Conservation (phyloP, 2,113 vertebrate species). For the Brachyhypopomus occidentalis region DNA sequence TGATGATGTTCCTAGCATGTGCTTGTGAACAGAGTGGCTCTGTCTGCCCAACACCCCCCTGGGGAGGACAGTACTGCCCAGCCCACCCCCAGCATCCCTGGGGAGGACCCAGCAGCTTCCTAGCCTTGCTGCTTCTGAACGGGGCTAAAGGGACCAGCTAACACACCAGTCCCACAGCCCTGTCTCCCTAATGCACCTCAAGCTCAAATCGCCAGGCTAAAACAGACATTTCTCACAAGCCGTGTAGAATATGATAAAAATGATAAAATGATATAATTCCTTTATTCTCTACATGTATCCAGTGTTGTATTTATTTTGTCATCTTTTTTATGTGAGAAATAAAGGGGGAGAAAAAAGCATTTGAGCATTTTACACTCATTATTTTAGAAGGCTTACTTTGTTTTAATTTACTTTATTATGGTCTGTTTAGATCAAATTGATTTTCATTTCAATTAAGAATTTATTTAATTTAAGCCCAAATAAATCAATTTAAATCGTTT, state of each 20-base stretch:
- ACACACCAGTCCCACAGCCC: slow-evolving; percentile 39
- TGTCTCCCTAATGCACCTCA: slow-evolving; percentile 15
- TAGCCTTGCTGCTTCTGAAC: neutral
- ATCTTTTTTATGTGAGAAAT: too few species aligned
- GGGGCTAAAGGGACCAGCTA: slow-evolving; percentile 13
- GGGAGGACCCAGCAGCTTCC: neutral
- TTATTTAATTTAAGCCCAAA: too few species aligned
- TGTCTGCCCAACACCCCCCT: neutral
- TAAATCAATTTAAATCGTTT: too few species aligned
- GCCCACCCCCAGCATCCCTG: neutral
- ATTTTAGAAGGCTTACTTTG: too few species aligned
- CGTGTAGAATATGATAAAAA: neutral
- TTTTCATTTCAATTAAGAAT: too few species aligned
- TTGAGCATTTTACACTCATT: too few species aligned
- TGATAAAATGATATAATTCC: slow-evolving; percentile 8
- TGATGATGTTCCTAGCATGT: slow-evolving; percentile 51
- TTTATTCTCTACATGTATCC: neutral
- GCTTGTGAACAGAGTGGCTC: slow-evolving; percentile 39
- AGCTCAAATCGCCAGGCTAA: slow-evolving; percentile 12
- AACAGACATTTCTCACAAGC: neutral
- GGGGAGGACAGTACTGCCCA: slow-evolving; percentile 23
- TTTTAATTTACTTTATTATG: too few species aligned
- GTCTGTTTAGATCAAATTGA: too few species aligned
- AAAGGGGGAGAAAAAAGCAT: too few species aligned
- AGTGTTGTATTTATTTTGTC: neutral